Percentiles rank a stretch among this genome's conserved stretches.
These are phyloP conservation scores for Mythimna loreyi DNA, from an alignment of 2,888 invertebrate species.

Conservation along the genomic window DNA sequence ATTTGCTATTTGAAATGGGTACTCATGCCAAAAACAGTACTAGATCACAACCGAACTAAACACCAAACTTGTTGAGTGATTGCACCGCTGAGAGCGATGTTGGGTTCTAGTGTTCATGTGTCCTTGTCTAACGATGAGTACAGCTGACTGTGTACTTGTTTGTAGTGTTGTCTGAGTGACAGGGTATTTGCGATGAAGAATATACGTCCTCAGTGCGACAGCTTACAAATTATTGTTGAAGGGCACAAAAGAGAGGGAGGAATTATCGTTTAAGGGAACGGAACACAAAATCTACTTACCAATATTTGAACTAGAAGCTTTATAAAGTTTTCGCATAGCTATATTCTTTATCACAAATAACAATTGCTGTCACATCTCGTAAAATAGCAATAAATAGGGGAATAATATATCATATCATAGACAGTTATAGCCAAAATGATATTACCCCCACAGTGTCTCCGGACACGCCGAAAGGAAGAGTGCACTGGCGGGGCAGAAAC, in stretches of 20 bases:
- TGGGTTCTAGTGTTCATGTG: constrained; percentile 3
- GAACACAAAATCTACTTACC: not conserved
- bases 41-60: constrained; percentile 8
- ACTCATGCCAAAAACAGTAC: constrained; percentile 31
- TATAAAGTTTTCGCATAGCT: not conserved
- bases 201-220: not conserved
- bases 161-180: constrained; percentile 8
- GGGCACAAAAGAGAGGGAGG: not conserved
- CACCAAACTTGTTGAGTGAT: not conserved
- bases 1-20: constrained; percentile 2
- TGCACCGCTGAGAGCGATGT: not conserved
- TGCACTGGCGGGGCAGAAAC: constrained; percentile 77
- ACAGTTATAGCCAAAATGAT: constrained; percentile 48
- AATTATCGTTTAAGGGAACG: not conserved
- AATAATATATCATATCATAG: constrained; percentile 26
- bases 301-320: constrained; percentile 4
- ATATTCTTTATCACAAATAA: constrained; percentile 44
- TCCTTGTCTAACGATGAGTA: not conserved
- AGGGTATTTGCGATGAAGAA: constrained; percentile 28
- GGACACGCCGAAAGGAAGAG: constrained; percentile 83
- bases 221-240: not conserved
- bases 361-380: constrained; percentile 4
- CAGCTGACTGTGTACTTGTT: not conserved
- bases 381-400: constrained; percentile 44
- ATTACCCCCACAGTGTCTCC: constrained; percentile 82